These are phyloP conservation scores for Brachyhypopomus occidentalis DNA, from an alignment of 2,113 vertebrate genomes.

Conservation along the genomic window DNA sequence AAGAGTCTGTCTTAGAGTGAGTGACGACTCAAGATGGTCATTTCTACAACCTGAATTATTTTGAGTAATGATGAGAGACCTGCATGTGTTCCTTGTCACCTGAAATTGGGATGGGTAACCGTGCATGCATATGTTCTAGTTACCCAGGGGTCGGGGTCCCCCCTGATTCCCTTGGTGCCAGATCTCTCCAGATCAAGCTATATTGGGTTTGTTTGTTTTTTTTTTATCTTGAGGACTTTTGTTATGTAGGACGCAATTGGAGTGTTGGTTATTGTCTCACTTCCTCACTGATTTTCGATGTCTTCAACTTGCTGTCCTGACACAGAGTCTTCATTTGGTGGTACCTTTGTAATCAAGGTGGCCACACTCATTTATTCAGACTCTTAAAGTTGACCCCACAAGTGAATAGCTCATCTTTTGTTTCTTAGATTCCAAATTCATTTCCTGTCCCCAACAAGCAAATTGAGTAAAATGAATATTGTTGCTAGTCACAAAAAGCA, in stretches of 20 bases:
- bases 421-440: no score
- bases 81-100: conserved; percentile 11
- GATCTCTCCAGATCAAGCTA: neutral
- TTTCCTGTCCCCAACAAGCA: no score
- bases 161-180: neutral
- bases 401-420: neutral
- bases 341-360: neutral
- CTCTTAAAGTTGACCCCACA: neutral
- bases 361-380: neutral
- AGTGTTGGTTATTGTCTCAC: neutral
- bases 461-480: no score
- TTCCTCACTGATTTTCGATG: conserved; percentile 11
- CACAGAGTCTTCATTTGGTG: neutral
- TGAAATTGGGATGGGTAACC: neutral
- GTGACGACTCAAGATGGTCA: no score
- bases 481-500: neutral
- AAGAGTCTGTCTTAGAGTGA: no score
- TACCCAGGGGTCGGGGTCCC: neutral
- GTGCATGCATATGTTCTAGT: conserved; percentile 2
- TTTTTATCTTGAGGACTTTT: conserved; percentile 18
- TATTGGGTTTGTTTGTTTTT: neutral
- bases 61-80: conserved; percentile 9
- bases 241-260: neutral
- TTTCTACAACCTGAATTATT: neutral
- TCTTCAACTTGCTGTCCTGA: neutral